These are phyloP conservation scores for Pygoscelis adeliae DNA, from an alignment of 2,113 vertebrate species.

Conservation along the genomic window DNA sequence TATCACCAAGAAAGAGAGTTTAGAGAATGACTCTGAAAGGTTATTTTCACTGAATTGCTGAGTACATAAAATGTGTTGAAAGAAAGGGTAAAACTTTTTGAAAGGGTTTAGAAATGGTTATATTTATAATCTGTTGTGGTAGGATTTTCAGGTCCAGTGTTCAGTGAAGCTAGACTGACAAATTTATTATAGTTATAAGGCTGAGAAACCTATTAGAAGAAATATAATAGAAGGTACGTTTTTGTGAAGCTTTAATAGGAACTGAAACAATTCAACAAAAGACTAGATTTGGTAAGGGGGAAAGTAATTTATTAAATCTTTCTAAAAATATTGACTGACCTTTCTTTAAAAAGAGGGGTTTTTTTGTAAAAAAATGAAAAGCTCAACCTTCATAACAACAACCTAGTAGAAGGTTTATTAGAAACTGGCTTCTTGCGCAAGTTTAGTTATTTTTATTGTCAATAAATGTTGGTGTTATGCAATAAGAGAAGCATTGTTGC, in stretches of 20 bases:
- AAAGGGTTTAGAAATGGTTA: slow-evolving; percentile 63
- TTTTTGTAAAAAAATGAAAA: slow-evolving; percentile 35
- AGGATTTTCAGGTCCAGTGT: slow-evolving; percentile 52
- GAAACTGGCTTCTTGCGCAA: slow-evolving; percentile 1
- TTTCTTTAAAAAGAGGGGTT: background rate
- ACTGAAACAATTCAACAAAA: slow-evolving; percentile 65
- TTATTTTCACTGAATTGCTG: slow-evolving; percentile 65
- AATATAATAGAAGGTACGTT: slow-evolving; percentile 61
- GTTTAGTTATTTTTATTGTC: slow-evolving; percentile 38
- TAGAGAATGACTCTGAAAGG: slow-evolving; percentile 56
- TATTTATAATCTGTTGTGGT: slow-evolving; percentile 64
- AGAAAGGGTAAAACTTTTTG: slow-evolving; percentile 60
- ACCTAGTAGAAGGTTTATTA: slow-evolving; percentile 24
- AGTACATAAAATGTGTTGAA: slow-evolving; percentile 59
- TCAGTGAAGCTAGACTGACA: slow-evolving; percentile 63
- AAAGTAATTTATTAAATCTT: slow-evolving; percentile 59
- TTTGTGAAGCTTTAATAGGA: slow-evolving; percentile 54
- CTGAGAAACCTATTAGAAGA: slow-evolving; percentile 60
- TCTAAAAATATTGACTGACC: slow-evolving; percentile 60
- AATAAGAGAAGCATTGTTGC: slow-evolving; percentile 7
- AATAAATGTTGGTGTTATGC: slow-evolving; percentile 5
- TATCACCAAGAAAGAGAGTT: slow-evolving; percentile 38
- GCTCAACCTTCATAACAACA: slow-evolving; percentile 13
- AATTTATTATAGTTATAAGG: slow-evolving; percentile 68
- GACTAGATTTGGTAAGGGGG: slow-evolving; percentile 46